Percentiles rank a stretch among this genome's conserved stretches.
These are phyloP conservation scores for Clamator glandarius DNA, from an alignment of 2,797 vertebrate genomes.

Conservation along the genomic window DNA sequence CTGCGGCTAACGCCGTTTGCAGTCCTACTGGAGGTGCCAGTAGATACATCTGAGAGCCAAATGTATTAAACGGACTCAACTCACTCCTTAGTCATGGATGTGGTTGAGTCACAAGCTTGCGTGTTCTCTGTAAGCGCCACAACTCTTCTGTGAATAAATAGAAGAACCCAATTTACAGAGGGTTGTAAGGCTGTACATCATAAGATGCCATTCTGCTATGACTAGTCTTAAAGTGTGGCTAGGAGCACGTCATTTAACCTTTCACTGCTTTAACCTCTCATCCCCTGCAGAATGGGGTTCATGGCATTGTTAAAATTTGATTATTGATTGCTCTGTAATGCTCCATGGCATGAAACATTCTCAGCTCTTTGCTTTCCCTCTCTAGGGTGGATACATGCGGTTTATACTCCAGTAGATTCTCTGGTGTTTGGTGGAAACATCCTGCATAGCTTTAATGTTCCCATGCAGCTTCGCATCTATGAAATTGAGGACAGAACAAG, in stretches of 20 bases:
- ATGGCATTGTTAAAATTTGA: background rate
- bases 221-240: background rate
- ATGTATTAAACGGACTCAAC: background rate
- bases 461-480: constrained; percentile 97
- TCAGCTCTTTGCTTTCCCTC: constrained; percentile 62
- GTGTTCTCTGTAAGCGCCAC: constrained; percentile 27
- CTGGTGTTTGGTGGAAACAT: constrained; percentile 98
- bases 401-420: constrained; percentile 95
- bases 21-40: background rate
- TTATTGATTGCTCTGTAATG: constrained; percentile 23
- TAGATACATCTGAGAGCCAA: background rate
- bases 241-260: background rate
- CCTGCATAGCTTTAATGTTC: constrained; percentile 99
- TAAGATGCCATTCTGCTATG: background rate
- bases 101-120: constrained; percentile 52
- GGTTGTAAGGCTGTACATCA: background rate
- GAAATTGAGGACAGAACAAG: constrained; percentile 98
- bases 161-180: background rate
- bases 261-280: constrained; percentile 3
- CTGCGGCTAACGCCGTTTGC: background rate
- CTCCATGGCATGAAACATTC: background rate
- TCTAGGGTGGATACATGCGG: constrained; percentile 97
- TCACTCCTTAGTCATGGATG: constrained; percentile 42
- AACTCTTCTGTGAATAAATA: constrained; percentile 34
- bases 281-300: background rate